A percentile compares a stretch with the other conserved stretches of the same genome.
Evolutionary conservation across 2,797 vertebrate species (phyloP).

Genomic region (Bufotes viridis): DNA sequence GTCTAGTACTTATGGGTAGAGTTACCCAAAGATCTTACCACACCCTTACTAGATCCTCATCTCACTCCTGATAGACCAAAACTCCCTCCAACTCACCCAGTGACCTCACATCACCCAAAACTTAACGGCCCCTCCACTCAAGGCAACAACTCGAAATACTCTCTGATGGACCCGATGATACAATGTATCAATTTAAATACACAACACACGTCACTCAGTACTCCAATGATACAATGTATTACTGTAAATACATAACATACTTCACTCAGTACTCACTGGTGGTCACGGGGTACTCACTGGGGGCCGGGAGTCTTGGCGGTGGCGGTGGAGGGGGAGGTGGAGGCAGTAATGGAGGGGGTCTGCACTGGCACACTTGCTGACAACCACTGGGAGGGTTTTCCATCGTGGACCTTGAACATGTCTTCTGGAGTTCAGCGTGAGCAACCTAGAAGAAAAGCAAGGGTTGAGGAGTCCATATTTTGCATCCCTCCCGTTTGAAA

Average conservation of each 20-base stretch:
- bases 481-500: neutral
- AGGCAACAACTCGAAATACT: too few species aligned
- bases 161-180: too few species aligned
- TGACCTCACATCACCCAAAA: too few species aligned
- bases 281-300: conserved; percentile 70
- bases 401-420: conserved; percentile 85
- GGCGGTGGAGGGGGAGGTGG: conserved; percentile 90
- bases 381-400: conserved; percentile 86
- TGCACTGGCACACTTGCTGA: conserved; percentile 90
- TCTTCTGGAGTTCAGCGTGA: conserved; percentile 90
- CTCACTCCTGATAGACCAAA: too few species aligned
- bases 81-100: too few species aligned
- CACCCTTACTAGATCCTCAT: too few species aligned
- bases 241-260: neutral
- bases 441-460: conserved; percentile 72
- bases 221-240: neutral
- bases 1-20: too few species aligned
- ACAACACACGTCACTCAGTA: neutral
- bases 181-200: neutral
- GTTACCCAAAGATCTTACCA: too few species aligned
- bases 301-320: conserved; percentile 73
- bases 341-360: conserved; percentile 88
- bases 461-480: neutral
- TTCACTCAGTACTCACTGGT: conserved; percentile 6
- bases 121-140: too few species aligned